These are phyloP conservation scores for Steatocranus sp. DNA, from an alignment of 2,797 vertebrate genomes.

Conservation along the genomic window DNA sequence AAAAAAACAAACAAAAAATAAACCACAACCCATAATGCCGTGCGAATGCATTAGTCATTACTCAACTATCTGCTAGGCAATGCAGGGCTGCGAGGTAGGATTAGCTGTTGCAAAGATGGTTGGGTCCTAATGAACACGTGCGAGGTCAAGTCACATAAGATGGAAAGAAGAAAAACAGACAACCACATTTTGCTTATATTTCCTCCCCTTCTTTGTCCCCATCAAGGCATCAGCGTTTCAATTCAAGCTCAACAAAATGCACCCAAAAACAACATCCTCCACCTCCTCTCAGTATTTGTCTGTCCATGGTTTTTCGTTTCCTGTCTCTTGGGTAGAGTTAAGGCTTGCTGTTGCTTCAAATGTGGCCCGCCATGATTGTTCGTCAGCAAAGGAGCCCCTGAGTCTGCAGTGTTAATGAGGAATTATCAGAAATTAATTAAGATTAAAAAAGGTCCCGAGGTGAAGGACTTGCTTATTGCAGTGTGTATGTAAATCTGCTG, in stretches of 20 bases:
- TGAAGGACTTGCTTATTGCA: constrained; percentile 69
- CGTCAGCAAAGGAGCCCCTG: constrained; percentile 41
- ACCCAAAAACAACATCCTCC: not conserved
- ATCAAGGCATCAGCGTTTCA: not conserved
- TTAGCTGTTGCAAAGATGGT: not conserved
- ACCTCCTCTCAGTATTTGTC: not conserved
- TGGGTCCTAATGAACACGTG: constrained; percentile 4
- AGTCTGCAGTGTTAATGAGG: constrained; percentile 66
- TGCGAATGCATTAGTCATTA: constrained; percentile 40
- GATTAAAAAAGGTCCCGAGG: constrained; percentile 72
- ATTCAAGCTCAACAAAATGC: not conserved
- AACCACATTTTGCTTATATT: not conserved
- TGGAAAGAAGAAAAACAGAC: not conserved
- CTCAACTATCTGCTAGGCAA: constrained; percentile 28
- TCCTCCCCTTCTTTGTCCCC: not conserved
- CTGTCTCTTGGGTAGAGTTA: not conserved
- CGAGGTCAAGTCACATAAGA: constrained; percentile 17
- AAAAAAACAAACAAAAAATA: not conserved
- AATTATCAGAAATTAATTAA: constrained; percentile 78
- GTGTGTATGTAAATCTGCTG: constrained; percentile 68
- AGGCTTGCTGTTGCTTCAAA: not conserved
- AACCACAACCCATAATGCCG: constrained; percentile 35
- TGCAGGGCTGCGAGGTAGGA: not conserved
- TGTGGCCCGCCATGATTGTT: constrained; percentile 23
- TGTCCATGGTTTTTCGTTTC: not conserved